A percentile compares a stretch with the other conserved stretches of the same genome.
Conservation (phyloP, 2,113 vertebrate species). For the Pithys albifrons region DNA sequence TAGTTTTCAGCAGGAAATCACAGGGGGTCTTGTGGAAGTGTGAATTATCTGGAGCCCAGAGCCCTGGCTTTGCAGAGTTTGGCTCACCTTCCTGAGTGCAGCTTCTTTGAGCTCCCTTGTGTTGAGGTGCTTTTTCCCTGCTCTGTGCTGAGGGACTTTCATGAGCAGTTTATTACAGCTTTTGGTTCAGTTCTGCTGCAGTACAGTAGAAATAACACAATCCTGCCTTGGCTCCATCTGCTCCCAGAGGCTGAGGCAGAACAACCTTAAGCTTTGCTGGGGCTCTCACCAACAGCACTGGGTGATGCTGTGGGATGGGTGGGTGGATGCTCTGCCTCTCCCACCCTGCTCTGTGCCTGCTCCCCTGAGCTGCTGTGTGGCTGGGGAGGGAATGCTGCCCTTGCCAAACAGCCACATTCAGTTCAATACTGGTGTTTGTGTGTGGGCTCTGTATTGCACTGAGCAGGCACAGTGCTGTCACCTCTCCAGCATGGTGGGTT, state of each 20-base stretch:
- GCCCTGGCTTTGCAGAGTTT: neutral
- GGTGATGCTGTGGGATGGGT: neutral
- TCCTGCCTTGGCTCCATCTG: constrained; percentile 60
- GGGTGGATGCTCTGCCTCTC: neutral
- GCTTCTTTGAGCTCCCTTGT: neutral
- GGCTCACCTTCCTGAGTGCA: fast-evolving
- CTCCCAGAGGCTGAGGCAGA: constrained; percentile 43
- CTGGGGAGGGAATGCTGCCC: neutral
- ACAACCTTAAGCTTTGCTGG: constrained; percentile 57
- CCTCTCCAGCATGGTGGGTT: fast-evolving
- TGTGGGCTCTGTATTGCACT: fast-evolving
- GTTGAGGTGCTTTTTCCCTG: neutral
- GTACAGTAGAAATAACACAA: constrained; percentile 40
- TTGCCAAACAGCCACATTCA: neutral
- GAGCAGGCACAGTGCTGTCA: fast-evolving
- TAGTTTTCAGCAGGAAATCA: fast-evolving
- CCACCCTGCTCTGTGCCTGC: fast-evolving
- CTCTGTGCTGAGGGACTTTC: constrained; percentile 14
- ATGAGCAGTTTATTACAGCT: constrained; percentile 13
- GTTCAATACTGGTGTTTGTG: neutral
- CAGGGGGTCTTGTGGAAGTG: fast-evolving
- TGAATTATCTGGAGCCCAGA: neutral
- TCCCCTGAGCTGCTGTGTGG: neutral
- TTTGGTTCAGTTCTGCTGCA: constrained; percentile 43
- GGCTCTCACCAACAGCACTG: neutral